Conservation (phyloP, 2,113 vertebrate genomes). For the Hippopotamus amphibius region DNA sequence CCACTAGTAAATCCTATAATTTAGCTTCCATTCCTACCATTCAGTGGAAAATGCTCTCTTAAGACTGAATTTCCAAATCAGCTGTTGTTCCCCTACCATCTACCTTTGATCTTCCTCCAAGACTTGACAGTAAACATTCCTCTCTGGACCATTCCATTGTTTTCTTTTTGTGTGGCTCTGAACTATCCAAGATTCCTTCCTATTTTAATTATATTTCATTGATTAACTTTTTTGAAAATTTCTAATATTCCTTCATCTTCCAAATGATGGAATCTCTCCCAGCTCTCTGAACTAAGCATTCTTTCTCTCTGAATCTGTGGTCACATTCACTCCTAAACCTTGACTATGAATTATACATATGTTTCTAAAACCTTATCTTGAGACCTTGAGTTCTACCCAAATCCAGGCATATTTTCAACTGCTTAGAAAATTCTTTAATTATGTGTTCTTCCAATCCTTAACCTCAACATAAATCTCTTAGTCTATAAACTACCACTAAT, state of each 20-base stretch:
- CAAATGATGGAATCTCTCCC: background rate
- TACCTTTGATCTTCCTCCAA: background rate
- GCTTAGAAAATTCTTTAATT: background rate
- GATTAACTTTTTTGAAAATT: background rate
- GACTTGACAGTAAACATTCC: background rate
- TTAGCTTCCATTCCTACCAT: background rate
- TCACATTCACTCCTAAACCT: background rate
- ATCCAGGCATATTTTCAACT: background rate
- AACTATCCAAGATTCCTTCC: background rate
- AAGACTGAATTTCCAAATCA: conserved; percentile 2
- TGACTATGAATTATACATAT: background rate
- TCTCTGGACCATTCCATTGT: background rate
- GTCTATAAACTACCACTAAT: background rate
- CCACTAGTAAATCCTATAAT: background rate
- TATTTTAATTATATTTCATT: conserved; percentile 8
- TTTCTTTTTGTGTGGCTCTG: background rate
- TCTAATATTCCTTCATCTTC: background rate
- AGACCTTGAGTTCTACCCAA: background rate
- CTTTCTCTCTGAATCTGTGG: background rate
- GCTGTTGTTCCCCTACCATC: background rate
- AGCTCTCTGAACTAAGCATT: background rate
- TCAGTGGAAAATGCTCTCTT: background rate
- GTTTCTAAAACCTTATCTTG: conserved; percentile 15
- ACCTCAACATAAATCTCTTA: conserved; percentile 1
- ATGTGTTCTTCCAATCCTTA: background rate